Base-by-base conservation (phyloP, 2,797 vertebrate species). In the Molossus molossus region DNA sequence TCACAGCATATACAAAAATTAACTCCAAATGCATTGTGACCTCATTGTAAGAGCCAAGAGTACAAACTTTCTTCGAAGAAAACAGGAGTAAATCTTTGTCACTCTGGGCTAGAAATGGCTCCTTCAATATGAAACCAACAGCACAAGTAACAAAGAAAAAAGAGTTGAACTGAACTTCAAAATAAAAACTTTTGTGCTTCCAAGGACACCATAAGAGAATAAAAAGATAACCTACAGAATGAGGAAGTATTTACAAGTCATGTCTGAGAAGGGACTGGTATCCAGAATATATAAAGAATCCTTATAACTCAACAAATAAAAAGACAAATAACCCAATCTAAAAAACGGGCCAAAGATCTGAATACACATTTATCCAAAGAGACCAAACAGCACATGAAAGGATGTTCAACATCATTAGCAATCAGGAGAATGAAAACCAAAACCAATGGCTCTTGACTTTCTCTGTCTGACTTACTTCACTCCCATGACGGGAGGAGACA, bases 191-290 rank as follows among this genome's bases (percentile, higher is more conserved):
- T 58, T 4, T 75, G 25, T 79, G 57, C 62, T 92, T 79, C 64
- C 72, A 50, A 95, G 29, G 23, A 75, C 3, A 70, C 5, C 33
- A 75, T 55, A 48, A 73, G 37, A 86, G n/a, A 45, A 25, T 79
- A 23, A 58, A 94, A 57, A 91, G 70, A 92, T 25, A 91, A 11
- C 29, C n/a, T n/a, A 75, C 5, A 79, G 62, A 88, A 23, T 9
- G 10, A 75, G 18, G 29, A 60, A 76, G 27, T 29, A 65, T 33
- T 70, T 76, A 50, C 70, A 83, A 53, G 75, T 75, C 18, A 3
- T 23, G 11, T 65, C 37, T 77, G 48, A 53, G 37, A 53, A 90
- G 20, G 29, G 48, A 55, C 58, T 45, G 37, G 11, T 8, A 94
- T 17, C 15, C 1, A 20, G 50, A 72, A 50, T 64, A 81, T 11